These are phyloP conservation scores for Amphiduros pacificus DNA, from an alignment of 2,888 invertebrate species.

Conservation along the genomic window DNA sequence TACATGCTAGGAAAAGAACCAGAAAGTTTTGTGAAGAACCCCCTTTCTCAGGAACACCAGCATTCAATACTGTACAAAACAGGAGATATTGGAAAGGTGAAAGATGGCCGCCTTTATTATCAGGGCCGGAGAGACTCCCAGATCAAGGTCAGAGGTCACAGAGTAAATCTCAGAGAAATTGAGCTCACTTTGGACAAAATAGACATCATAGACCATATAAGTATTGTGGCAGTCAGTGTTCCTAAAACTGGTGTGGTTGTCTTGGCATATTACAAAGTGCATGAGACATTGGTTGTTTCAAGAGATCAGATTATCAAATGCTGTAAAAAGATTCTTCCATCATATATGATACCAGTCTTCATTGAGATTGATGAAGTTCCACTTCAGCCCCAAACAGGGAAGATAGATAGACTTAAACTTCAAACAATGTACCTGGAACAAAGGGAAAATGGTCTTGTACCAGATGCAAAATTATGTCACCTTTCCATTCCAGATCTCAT, in stretches of 20 bases:
- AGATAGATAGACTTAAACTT: too few species aligned
- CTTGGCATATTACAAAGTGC: not conserved
- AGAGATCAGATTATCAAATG: not conserved
- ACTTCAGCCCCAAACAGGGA: not conserved
- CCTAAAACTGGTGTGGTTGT: not conserved
- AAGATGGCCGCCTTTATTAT: slow-evolving; percentile 69
- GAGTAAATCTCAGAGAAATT: slow-evolving; percentile 83
- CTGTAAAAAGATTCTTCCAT: not conserved
- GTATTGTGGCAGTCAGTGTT: not conserved
- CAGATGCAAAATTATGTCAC: too few species aligned
- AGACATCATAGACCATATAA: not conserved
- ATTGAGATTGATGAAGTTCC: not conserved
- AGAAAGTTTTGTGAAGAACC: not conserved
- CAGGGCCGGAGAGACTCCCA: slow-evolving; percentile 81
- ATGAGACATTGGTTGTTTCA: not conserved
- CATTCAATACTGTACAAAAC: slow-evolving; percentile 79
- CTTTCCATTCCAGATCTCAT: too few species aligned
- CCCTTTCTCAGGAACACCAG: too few species aligned
- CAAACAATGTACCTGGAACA: too few species aligned
- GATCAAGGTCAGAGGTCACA: slow-evolving; percentile 69
- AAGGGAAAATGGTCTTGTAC: too few species aligned
- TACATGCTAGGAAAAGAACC: slow-evolving; percentile 61
- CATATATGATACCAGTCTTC: slow-evolving; percentile 7
- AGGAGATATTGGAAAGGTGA: slow-evolving; percentile 79
- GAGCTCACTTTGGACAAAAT: slow-evolving; percentile 60